Conservation (phyloP, 2,888 invertebrate genomes). For the Acleris literana region DNA sequence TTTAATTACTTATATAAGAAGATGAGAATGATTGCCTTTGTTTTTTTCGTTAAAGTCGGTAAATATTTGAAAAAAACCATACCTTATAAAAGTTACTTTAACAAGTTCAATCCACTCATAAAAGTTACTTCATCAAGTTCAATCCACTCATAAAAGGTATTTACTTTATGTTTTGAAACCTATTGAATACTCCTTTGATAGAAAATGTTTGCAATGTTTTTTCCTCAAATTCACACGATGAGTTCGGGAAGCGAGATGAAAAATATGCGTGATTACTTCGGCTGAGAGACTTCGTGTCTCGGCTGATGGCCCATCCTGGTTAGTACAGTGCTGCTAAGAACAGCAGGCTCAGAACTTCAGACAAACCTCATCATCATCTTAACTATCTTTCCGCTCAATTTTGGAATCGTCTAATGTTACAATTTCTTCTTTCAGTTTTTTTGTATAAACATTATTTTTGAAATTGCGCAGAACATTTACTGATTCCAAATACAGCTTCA, state of each 20-base stretch:
- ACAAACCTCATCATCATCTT: neutral
- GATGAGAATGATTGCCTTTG: neutral
- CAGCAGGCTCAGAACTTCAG: slow-evolving; percentile 5
- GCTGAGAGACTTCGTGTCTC: slow-evolving; percentile 27
- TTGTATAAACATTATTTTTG: no score
- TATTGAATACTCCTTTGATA: neutral
- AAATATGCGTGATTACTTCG: slow-evolving; percentile 33
- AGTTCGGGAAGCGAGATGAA: slow-evolving; percentile 22
- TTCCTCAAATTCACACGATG: slow-evolving; percentile 12
- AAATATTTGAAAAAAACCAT: no score
- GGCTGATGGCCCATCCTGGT: slow-evolving; percentile 31
- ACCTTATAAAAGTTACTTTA: no score
- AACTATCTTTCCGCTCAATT: no score
- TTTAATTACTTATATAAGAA: slow-evolving; percentile 21
- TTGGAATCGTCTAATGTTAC: no score
- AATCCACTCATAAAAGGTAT: no score
- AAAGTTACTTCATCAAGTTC: no score
- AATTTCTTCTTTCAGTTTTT: no score
- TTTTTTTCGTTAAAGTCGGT: neutral
- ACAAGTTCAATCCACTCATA: no score
- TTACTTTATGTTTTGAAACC: neutral
- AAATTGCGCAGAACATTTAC: no score
- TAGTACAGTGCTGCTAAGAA: slow-evolving; percentile 4
- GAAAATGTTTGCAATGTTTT: slow-evolving; percentile 12
- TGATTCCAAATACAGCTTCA: no score